Base-by-base conservation (phyloP, 2,888 invertebrate genomes). In the Spialia ferax region DNA sequence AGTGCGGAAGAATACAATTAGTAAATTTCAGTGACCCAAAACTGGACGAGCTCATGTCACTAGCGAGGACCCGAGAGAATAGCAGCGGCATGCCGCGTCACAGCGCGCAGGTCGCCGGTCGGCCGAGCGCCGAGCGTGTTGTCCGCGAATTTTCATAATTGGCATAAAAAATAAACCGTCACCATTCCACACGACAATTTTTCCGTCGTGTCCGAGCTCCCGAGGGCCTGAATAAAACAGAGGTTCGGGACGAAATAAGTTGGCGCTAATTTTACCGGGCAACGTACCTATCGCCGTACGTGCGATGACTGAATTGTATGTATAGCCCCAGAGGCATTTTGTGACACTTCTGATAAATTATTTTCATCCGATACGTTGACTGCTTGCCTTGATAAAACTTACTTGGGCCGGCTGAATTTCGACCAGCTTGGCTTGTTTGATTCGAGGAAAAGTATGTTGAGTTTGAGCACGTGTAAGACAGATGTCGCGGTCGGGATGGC, bases 161-260 rank as follows among this genome's bases (percentile, higher is more conserved):
- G 85, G 83, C 78, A 85, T 87, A 88, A 84, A 84, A 88, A 84
- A 84, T 87, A 84, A 61, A 20, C 81, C 72, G 79, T 81, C 83
- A 81, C 81, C 79, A 83, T 82, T 82, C 78, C 84, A 87, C 86
- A 87, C 83, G 86, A 86, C 82, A 83, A 55, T 81, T 86, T 88
- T 85, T 87, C 85, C 88, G 89, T 89, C 89, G 88, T 87, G 86
- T 82, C 81, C 79, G 79, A 78, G 83, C 78, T 86, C 89, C 88
- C 88, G 79, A 78, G 87, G 86, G 88, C 69, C 83, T 89, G 88
- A 89, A 89, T 89, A 91, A 88, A 90, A 91, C 85, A 88, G 85
- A 83, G 85, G 82, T 84, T 79, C 82, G 81, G 84, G 81, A 77
- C 81, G 80, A 79, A 77, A 73, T 82, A 84, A 84, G 85, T 83